Evolutionary conservation across 2,888 invertebrate species (phyloP).

Genomic region (Agrotis segetum): DNA sequence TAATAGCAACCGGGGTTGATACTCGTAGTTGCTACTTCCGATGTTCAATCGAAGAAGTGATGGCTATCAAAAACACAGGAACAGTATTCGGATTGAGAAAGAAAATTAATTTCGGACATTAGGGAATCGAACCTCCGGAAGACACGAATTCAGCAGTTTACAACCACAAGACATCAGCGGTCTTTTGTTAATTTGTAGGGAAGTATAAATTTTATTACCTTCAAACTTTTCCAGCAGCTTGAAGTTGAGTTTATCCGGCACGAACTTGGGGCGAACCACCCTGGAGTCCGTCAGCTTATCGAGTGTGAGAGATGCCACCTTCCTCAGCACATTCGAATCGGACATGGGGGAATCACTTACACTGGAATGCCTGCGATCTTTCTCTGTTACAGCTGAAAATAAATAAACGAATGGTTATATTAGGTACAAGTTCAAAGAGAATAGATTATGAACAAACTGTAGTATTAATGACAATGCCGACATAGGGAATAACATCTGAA

Average conservation of each 20-base stretch:
- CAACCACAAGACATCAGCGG: not conserved
- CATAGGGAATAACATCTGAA: not conserved
- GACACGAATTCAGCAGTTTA: not conserved
- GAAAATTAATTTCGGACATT: no score
- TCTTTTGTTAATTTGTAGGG: not conserved
- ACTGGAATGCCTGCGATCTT: conserved; percentile 86
- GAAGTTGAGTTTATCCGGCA: conserved; percentile 96
- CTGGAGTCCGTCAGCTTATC: conserved; percentile 94
- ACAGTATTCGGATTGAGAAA: no score
- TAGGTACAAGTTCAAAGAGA: no score
- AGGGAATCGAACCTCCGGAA: not conserved
- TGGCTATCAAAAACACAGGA: no score
- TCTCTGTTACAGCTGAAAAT: conserved; percentile 73
- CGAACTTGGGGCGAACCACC: conserved; percentile 93
- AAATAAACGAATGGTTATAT: conserved; percentile 5
- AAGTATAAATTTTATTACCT: conserved; percentile 91
- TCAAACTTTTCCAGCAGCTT: conserved; percentile 97
- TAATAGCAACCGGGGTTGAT: no score
- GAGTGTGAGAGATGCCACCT: conserved; percentile 95
- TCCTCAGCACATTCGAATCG: conserved; percentile 94
- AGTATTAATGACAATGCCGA: no score
- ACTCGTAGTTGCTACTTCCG: no score
- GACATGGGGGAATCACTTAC: conserved; percentile 86
- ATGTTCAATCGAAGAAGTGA: no score
- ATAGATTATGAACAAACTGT: no score